Base-by-base conservation (phyloP, 2,113 vertebrate species). In the Noctilio leporinus region DNA sequence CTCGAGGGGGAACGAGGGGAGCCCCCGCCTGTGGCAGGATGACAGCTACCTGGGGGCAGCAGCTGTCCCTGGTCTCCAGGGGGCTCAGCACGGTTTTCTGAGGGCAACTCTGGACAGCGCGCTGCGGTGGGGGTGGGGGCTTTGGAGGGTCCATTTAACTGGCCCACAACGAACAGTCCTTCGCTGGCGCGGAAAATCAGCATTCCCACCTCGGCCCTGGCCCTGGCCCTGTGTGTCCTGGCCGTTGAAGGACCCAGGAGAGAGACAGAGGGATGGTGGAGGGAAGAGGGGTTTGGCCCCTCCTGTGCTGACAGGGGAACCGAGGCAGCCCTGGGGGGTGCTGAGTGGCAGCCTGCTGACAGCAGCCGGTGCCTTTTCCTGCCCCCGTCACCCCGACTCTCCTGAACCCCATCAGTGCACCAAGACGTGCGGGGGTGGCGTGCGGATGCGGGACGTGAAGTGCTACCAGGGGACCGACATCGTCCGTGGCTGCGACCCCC, bases 391-490 rank as follows among this genome's bases (percentile, higher is more conserved):
- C n/a, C 67, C n/a, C 24, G 1, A 1, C 64, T 1, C 59, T 28
- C 2, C 0, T 0, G 2, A n/a, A n/a, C n/a, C 47, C n/a, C 72
- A 10, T 3, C 98, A 99, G 99, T 99, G 99, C 98, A 99, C 99
- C 0, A 99, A 99, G 95, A 99, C 99, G 2, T 99, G 99, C 0
- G 99, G 99, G 0, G 98, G 99, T 0, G 99, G 99, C 0, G 98
- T 99, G 96, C 95, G 99, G 95, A 99, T 99, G 99, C 98, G 99
- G 2, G 99, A 99, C 0, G 99, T 99, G 75, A 99, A 99, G 96
- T 99, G 99, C 93, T 99, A 99, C 98, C 99, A 99, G 97, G 99
- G 99, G 26, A 98, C 99, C 14, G 99, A 99, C 97, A 98, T 99
- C 2, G 99, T 99, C 40, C 98, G 99, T 1, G 99, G 99, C 91